These are phyloP conservation scores for Thermophis baileyi DNA, from an alignment of 2,113 vertebrate species.

Conservation along the genomic window DNA sequence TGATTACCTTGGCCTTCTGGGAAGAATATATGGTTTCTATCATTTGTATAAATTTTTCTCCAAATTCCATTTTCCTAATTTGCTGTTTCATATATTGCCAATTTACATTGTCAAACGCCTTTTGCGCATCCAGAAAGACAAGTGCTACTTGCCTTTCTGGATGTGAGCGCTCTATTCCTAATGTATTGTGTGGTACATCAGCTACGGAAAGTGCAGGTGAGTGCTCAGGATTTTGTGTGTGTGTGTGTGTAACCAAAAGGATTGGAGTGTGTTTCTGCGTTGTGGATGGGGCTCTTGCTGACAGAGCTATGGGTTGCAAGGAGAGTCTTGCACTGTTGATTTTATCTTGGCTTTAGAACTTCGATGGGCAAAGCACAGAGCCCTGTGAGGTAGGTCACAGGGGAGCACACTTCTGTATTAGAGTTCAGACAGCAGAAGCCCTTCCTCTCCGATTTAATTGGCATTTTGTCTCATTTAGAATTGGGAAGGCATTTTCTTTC, in stretches of 20 bases:
- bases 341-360: not conserved
- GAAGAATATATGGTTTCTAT: no score
- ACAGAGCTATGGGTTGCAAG: not conserved
- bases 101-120: no score
- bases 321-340: not conserved
- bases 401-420: not conserved
- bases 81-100: no score
- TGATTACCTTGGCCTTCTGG: no score
- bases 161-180: conserved; percentile 37
- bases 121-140: no score
- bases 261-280: not conserved
- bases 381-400: not conserved
- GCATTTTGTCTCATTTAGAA: not conserved
- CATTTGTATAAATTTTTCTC: no score
- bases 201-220: conserved; percentile 52
- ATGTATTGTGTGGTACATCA: conserved; percentile 57
- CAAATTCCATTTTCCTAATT: no score
- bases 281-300: not conserved
- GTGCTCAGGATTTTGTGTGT: not conserved
- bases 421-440: not conserved
- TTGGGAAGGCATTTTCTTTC: not conserved
- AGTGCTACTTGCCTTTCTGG: no score
- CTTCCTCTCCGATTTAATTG: not conserved
- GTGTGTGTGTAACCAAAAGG: not conserved
- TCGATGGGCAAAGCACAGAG: not conserved